These are phyloP conservation scores for Thymelicus sylvestris DNA, from an alignment of 2,888 invertebrate species.

Conservation along the genomic window DNA sequence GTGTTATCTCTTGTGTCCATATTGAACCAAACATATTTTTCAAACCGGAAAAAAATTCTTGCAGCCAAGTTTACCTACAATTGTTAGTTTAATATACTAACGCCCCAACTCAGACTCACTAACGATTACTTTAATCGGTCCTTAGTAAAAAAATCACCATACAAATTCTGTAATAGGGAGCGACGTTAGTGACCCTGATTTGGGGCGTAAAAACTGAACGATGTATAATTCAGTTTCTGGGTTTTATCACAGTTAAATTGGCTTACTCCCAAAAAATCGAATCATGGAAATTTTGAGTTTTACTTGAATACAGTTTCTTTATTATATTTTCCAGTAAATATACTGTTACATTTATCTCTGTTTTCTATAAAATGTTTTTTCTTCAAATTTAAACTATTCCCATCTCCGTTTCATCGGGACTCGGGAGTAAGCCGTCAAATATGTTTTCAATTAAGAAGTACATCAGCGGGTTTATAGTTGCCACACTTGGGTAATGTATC, in stretches of 20 bases:
- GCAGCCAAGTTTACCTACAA: background rate
- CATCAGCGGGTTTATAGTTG: slow-evolving; percentile 76
- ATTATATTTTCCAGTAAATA: too few species aligned
- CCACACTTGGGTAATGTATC: slow-evolving; percentile 81
- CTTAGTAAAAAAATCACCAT: too few species aligned
- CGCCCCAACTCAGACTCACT: too few species aligned
- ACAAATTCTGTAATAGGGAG: too few species aligned
- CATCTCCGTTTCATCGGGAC: background rate
- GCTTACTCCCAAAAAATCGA: background rate
- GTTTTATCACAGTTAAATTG: slow-evolving; percentile 2
- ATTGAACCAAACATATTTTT: too few species aligned
- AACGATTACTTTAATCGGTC: too few species aligned
- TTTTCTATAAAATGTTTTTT: background rate
- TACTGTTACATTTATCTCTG: too few species aligned
- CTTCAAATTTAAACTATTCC: background rate
- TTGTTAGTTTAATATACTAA: background rate
- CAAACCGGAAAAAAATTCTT: background rate
- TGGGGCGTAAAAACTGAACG: background rate
- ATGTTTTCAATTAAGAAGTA: slow-evolving; percentile 65
- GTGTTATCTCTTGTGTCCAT: too few species aligned
- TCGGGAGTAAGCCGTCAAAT: background rate
- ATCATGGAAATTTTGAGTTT: background rate
- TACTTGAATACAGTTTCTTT: too few species aligned
- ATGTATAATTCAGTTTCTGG: background rate
- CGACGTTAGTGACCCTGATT: too few species aligned